A percentile compares a stretch with the other conserved stretches of the same genome.
Evolutionary conservation across 2,888 invertebrate genomes (phyloP).

Genomic region (Metallyticus violacea): DNA sequence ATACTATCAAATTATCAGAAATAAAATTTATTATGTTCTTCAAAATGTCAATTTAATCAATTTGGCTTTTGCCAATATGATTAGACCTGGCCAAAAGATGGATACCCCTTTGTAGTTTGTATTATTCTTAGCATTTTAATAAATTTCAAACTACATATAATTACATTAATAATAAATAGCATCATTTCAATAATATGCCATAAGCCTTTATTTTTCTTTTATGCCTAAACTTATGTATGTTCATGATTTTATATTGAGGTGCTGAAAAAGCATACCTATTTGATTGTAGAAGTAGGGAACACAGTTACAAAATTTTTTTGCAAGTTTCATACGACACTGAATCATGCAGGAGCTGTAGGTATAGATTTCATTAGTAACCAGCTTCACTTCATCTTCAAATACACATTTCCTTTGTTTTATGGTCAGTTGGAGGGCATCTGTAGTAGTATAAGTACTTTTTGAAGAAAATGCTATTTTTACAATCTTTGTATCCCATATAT

Average conservation of each 20-base stretch:
- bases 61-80: too few relatives aligned
- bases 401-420: constrained; percentile 69
- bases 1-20: too few relatives aligned
- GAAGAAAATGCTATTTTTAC: constrained; percentile 64
- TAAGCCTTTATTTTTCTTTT: too few relatives aligned
- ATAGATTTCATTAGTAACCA: constrained; percentile 60
- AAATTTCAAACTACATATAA: background rate
- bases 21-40: too few relatives aligned
- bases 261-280: constrained; percentile 48
- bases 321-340: constrained; percentile 67
- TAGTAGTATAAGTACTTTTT: constrained; percentile 74
- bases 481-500: constrained; percentile 63
- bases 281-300: constrained; percentile 69
- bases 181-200: constrained; percentile 2
- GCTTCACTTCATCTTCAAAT: constrained; percentile 63
- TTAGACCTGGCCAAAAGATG: too few relatives aligned
- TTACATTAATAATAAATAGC: background rate
- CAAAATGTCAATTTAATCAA: too few relatives aligned
- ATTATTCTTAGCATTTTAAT: background rate
- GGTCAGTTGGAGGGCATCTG: constrained; percentile 66
- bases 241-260: too few relatives aligned
- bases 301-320: constrained; percentile 63
- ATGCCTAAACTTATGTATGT: too few relatives aligned
- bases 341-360: constrained; percentile 72
- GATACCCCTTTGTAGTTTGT: too few relatives aligned